These are phyloP conservation scores for Drosophila affinis DNA, from an alignment of 2,888 invertebrate species.

Conservation along the genomic window DNA sequence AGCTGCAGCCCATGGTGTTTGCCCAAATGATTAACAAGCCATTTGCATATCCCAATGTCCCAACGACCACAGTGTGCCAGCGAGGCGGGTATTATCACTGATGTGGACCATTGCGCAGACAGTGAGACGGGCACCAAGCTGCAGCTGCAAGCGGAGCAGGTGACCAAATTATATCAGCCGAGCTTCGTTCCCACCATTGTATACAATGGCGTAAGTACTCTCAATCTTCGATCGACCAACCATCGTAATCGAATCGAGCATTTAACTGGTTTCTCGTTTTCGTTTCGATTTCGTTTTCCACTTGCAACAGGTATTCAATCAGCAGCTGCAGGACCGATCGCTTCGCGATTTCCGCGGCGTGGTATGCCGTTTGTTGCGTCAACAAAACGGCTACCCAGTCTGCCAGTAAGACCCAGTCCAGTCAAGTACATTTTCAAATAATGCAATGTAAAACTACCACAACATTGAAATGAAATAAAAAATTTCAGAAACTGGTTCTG, in stretches of 20 bases:
- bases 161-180: conserved; percentile 82
- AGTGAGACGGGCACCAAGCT: conserved; percentile 83
- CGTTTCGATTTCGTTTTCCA: conserved; percentile 23
- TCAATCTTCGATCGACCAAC: conserved; percentile 12
- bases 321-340: conserved; percentile 84
- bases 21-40: conserved; percentile 39
- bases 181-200: conserved; percentile 85
- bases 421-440: conserved; percentile 20
- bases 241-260: conserved; percentile 39
- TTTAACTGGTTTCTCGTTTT: conserved; percentile 54
- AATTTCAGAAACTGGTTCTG: conserved; percentile 35
- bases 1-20: conserved; percentile 33
- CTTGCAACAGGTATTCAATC: conserved; percentile 81
- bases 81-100: conserved; percentile 80
- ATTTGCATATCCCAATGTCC: conserved; percentile 10
- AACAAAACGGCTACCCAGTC: conserved; percentile 45
- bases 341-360: conserved; percentile 83
- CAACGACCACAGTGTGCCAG: conserved; percentile 84
- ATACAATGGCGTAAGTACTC: conserved; percentile 84
- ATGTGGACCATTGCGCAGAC: conserved; percentile 83
- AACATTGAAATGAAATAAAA: conserved; percentile 44
- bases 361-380: conserved; percentile 81
- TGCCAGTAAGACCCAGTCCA: conserved; percentile 44
- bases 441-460: conserved; percentile 32
- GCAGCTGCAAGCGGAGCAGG: conserved; percentile 84